Evolutionary conservation across 2,888 invertebrate genomes (phyloP).

Genomic region (Diachrysia chrysitis): DNA sequence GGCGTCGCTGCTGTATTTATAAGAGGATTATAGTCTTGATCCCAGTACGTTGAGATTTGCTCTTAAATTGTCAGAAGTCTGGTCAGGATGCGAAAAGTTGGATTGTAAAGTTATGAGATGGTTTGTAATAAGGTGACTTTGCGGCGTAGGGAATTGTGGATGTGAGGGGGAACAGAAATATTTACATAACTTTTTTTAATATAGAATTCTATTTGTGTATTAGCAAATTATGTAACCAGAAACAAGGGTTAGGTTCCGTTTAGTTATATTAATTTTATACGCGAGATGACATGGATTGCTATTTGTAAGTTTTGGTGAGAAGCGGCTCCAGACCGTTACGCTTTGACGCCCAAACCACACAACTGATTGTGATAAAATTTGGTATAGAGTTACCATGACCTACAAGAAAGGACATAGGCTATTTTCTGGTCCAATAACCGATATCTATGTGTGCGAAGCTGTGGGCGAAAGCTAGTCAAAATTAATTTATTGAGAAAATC

Average conservation of each 20-base stretch:
- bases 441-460: too few relatives aligned
- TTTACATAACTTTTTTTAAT: background rate
- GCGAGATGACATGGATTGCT: too few relatives aligned
- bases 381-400: too few relatives aligned
- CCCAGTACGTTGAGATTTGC: slow-evolving; percentile 26
- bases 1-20: slow-evolving; percentile 69
- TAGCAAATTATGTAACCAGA: background rate
- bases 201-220: background rate
- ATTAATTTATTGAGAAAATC: background rate
- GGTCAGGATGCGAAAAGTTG: slow-evolving; percentile 28
- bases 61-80: slow-evolving; percentile 7
- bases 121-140: slow-evolving; percentile 9
- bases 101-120: slow-evolving; percentile 29
- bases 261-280: too few relatives aligned
- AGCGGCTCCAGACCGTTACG: too few relatives aligned
- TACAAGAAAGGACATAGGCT: too few relatives aligned
- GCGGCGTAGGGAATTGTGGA: background rate
- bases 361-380: too few relatives aligned
- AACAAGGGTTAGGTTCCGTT: too few relatives aligned
- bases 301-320: too few relatives aligned
- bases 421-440: too few relatives aligned
- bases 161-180: background rate
- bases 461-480: too few relatives aligned
- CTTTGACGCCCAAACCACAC: too few relatives aligned
- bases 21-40: slow-evolving; percentile 76